These are phyloP conservation scores for Drepana arcuata DNA, from an alignment of 1,140 invertebrate species.

Conservation along the genomic window DNA sequence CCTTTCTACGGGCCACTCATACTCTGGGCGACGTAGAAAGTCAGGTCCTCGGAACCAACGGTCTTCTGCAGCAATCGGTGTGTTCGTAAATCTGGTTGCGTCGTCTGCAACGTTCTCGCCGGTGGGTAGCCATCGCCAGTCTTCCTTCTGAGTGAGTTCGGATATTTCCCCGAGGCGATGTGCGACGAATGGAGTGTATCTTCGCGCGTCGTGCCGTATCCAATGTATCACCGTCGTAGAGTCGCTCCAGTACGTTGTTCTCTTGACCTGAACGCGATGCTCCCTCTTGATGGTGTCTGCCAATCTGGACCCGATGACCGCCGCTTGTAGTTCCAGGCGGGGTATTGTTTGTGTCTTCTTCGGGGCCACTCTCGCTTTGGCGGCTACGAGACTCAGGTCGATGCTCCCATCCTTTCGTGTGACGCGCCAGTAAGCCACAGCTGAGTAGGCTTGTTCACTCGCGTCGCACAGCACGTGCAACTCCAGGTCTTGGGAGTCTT, in stretches of 20 bases:
- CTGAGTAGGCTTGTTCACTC: too few relatives aligned
- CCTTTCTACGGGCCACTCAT: neutral
- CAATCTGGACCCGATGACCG: too few relatives aligned
- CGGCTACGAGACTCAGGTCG: too few relatives aligned
- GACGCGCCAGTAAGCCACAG: too few relatives aligned
- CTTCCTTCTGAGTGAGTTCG: constrained; percentile 13
- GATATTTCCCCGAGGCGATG: constrained; percentile 38
- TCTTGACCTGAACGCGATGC: neutral
- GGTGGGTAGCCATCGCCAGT: constrained; percentile 28
- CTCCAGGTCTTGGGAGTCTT: too few relatives aligned
- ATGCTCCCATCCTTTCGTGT: too few relatives aligned
- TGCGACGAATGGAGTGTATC: constrained; percentile 35
- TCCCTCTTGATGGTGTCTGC: too few relatives aligned
- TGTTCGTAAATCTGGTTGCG: constrained; percentile 4
- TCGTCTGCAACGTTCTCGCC: constrained; percentile 31
- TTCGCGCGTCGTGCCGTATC: constrained; percentile 15
- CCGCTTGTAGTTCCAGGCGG: too few relatives aligned
- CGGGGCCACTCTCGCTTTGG: too few relatives aligned
- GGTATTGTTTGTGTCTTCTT: too few relatives aligned
- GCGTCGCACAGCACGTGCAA: too few relatives aligned
- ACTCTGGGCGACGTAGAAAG: neutral
- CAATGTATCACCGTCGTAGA: constrained; percentile 13
- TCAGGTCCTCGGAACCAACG: neutral
- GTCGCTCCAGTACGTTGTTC: constrained; percentile 15
- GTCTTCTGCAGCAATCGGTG: neutral